Evolutionary conservation across 2,888 invertebrate species (phyloP).

Genomic region (Hydroisotoma schaefferi): DNA sequence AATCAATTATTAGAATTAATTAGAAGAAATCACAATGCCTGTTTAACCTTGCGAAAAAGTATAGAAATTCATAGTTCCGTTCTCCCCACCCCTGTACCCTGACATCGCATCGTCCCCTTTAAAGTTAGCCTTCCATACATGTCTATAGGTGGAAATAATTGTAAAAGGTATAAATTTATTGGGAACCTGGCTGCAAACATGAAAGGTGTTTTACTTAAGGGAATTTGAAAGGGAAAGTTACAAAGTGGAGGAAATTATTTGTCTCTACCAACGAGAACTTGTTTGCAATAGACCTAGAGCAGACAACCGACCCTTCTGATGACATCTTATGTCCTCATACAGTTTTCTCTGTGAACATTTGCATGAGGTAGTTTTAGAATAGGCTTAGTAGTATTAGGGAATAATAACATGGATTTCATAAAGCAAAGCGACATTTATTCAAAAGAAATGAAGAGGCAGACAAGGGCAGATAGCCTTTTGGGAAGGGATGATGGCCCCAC

Average conservation of each 20-base stretch:
- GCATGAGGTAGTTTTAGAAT: too few relatives aligned
- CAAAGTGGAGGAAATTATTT: not conserved
- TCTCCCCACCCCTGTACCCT: too few relatives aligned
- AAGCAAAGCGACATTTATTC: constrained; percentile 2
- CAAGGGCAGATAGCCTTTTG: constrained; percentile 16
- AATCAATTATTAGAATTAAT: constrained; percentile 14
- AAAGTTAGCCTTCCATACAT: too few relatives aligned
- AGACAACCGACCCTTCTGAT: too few relatives aligned
- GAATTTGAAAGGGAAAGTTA: constrained; percentile 15
- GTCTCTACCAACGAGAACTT: too few relatives aligned
- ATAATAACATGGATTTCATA: not conserved
- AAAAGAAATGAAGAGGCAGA: not conserved
- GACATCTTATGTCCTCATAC: too few relatives aligned
- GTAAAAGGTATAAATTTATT: not conserved
- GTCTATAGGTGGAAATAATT: too few relatives aligned
- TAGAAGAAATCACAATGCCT: constrained; percentile 6
- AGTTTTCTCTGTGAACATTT: too few relatives aligned
- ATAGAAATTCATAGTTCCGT: too few relatives aligned
- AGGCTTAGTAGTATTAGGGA: too few relatives aligned
- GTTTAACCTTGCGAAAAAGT: constrained; percentile 2
- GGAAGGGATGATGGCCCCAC: constrained; percentile 33
- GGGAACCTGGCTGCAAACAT: not conserved
- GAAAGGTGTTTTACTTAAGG: constrained; percentile 14
- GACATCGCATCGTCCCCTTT: too few relatives aligned
- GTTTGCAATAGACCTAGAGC: too few relatives aligned